phyloP scores from a whole-genome alignment of 2,113 vertebrate species.

The Antidorcas marsupialis region DNA sequence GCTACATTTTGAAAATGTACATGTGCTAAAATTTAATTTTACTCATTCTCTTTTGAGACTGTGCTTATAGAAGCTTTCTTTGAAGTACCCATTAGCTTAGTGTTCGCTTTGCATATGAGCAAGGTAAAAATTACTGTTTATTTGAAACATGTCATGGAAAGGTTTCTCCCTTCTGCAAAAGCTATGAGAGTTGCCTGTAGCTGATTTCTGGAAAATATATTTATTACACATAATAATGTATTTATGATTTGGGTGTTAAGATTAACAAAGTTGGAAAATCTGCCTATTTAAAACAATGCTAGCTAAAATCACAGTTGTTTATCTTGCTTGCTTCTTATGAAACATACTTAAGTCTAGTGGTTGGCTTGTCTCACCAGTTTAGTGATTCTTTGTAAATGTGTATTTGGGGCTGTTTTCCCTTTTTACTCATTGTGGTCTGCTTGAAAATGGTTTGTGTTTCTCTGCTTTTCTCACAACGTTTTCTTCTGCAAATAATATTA shows the following conservation, averaged over 20 bases:
- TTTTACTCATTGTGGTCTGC: neutral
- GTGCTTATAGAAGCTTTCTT: neutral
- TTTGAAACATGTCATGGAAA: constrained; percentile 20
- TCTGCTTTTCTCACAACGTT: neutral
- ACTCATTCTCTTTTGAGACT: constrained; percentile 31
- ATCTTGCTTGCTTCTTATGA: neutral
- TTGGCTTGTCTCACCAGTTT: neutral
- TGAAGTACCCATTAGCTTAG: constrained; percentile 30
- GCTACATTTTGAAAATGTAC: neutral
- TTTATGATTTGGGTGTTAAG: constrained; percentile 13
- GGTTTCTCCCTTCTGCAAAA: neutral
- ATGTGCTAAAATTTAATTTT: constrained; percentile 16
- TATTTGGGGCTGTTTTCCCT: neutral
- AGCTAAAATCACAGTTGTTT: neutral
- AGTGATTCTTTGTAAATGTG: constrained; percentile 13
- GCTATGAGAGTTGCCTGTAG: neutral
- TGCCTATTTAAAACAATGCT: neutral
- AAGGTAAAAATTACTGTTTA: neutral
- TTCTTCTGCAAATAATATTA: neutral
- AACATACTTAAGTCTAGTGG: neutral
- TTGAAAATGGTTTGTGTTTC: neutral
- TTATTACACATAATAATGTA: constrained; percentile 24
- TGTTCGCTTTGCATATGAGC: neutral
- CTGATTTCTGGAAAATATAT: constrained; percentile 2
- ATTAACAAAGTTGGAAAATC: neutral